phyloP scores from a whole-genome alignment of 2,888 invertebrate genomes.

The Liposcelis brunnea region DNA sequence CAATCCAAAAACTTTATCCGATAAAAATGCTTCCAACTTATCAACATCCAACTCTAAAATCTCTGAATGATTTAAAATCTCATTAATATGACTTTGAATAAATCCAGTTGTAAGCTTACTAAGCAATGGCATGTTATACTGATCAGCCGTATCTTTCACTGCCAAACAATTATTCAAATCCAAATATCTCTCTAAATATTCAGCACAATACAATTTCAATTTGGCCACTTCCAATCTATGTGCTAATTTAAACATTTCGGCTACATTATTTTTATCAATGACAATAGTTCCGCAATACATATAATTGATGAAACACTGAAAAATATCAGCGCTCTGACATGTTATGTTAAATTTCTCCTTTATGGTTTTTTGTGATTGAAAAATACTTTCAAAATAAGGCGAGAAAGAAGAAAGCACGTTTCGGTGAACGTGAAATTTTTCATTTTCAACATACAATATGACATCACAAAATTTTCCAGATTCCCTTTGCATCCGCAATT shows the following conservation, averaged over 20 bases:
- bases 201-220: slow-evolving; percentile 43
- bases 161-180: slow-evolving; percentile 42
- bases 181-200: slow-evolving; percentile 41
- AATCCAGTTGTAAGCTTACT: slow-evolving; percentile 36
- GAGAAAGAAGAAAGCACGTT: slow-evolving; percentile 44
- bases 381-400: slow-evolving; percentile 43
- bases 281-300: slow-evolving; percentile 45
- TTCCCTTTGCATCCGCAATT: slow-evolving; percentile 31
- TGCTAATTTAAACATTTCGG: slow-evolving; percentile 40
- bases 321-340: slow-evolving; percentile 38
- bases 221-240: slow-evolving; percentile 42
- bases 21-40: slow-evolving; percentile 33
- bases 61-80: slow-evolving; percentile 36
- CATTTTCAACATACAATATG: slow-evolving; percentile 37
- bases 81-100: slow-evolving; percentile 33
- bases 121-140: slow-evolving; percentile 37
- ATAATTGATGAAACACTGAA: slow-evolving; percentile 39
- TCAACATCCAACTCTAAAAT: slow-evolving; percentile 30
- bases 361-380: slow-evolving; percentile 34
- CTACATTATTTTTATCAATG: slow-evolving; percentile 39
- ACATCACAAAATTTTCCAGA: slow-evolving; percentile 41
- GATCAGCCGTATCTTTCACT: slow-evolving; percentile 39
- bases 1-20: slow-evolving; percentile 26
- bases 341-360: slow-evolving; percentile 36
- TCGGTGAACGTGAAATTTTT: slow-evolving; percentile 39